phyloP scores from a whole-genome alignment of 2,113 vertebrate species.

The Mobula hypostoma region DNA sequence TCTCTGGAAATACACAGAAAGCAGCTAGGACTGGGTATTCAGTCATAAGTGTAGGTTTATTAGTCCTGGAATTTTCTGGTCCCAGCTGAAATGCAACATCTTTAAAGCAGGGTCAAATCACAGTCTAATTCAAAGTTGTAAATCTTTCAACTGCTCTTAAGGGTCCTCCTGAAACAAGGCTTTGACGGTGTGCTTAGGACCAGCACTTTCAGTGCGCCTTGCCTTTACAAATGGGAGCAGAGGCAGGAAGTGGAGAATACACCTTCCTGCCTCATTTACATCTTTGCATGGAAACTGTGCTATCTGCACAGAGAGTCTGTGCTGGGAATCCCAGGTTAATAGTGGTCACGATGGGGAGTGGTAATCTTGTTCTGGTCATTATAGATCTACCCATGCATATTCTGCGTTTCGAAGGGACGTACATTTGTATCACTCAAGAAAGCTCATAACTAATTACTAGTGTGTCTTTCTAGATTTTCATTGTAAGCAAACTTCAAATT shows the following conservation, averaged over 20 bases:
- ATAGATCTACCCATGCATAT: neutral
- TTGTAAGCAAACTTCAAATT: neutral
- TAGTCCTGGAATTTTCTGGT: neutral
- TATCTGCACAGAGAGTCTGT: neutral
- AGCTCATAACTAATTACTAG: neutral
- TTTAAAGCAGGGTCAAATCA: neutral
- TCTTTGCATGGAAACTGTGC: neutral
- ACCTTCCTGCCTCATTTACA: neutral
- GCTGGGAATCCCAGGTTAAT: neutral
- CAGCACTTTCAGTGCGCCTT: neutral
- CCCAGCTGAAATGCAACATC: neutral
- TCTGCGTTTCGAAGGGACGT: neutral
- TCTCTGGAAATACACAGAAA: neutral
- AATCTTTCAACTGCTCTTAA: neutral
- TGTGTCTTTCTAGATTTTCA: neutral
- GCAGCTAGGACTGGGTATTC: neutral
- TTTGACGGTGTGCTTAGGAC: neutral
- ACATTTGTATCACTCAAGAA: neutral
- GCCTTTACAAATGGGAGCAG: neutral
- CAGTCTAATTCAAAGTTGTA: neutral
- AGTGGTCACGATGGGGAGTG: neutral
- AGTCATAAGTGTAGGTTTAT: neutral
- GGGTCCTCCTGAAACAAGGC: neutral
- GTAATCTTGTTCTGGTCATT: neutral
- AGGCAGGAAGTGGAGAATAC: neutral